Base-by-base conservation (phyloP, 2,888 invertebrate species). In the Lamproptera curius region DNA sequence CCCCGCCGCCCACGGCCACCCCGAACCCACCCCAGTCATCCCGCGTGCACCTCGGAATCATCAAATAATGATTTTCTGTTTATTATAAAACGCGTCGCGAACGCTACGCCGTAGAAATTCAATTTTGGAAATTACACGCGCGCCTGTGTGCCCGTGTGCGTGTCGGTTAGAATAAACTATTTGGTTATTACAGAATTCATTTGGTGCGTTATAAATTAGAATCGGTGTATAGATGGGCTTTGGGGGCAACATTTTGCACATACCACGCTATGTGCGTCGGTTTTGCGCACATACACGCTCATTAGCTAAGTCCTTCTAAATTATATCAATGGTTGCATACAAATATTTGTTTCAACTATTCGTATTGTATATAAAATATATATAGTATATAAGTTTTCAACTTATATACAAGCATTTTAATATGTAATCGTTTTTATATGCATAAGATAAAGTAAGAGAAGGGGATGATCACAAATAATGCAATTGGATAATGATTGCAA, bases 41-140 rank as follows among this genome's bases (percentile, higher is more conserved):
- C 70, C 79, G 70, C 76, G 70, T 68, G 65, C 70, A 67, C 82
- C 82, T 70, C 77, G 73, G 70, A 83, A 85, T 87, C 87, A 86
- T 87, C 87, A 84, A 85, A 84, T 86, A 87, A 87, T 87, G 82
- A 86, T 87, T 85, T 83, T 74, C 73, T 77, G 77, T 80, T 81
- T 80, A 83, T 80, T 73, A 85, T 85, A 82, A 85, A 86, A 84
- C 48, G 50, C 53, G 48, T 34, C 50, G 59, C n/a, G 59, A 52
- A 55, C 44, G 49, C 38, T 17, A 20, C 51, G 43, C 38, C 49
- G 52, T 55, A 61, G 61, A 62, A 63, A 63, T 61, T 62, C 62
- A 62, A 63, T 63, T 65, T 63, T 56, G 58, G 33, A 61, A 60
- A 63, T 62, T 61, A 59, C 59, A 54, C 48, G 45, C 61, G 58